Percentiles rank a stretch among this genome's conserved stretches.
Evolutionary conservation across 2,797 vertebrate genomes (phyloP).

Genomic region (Epinephelus coioides): DNA sequence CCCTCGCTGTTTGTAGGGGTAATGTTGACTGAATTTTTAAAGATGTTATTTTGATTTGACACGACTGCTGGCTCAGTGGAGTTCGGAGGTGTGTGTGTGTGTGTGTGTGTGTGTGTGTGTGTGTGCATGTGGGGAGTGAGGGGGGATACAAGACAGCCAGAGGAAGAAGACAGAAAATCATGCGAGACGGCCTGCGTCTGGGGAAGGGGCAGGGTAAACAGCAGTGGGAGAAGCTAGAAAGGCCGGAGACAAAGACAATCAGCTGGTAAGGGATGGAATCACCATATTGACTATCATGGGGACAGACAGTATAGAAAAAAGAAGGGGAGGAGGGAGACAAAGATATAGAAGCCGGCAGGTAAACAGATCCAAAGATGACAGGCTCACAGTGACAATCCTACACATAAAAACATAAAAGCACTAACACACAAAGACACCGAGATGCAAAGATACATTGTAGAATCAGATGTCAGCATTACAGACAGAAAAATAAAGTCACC

Average conservation of each 20-base stretch:
- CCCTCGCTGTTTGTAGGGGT: constrained; percentile 78
- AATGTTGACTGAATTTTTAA: constrained; percentile 86
- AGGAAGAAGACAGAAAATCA: constrained; percentile 51
- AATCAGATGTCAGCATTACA: constrained; percentile 67
- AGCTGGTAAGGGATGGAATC: constrained; percentile 59
- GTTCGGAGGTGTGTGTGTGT: constrained; percentile 19
- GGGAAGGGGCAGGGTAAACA: constrained; percentile 65
- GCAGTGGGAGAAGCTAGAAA: constrained; percentile 37
- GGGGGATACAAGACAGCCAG: constrained; percentile 36
- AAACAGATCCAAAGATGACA: constrained; percentile 60
- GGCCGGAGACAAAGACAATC: constrained; percentile 67
- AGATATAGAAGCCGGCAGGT: constrained; percentile 37
- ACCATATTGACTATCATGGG: constrained; percentile 55
- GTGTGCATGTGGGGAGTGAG: too few species aligned
- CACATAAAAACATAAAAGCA: constrained; percentile 53
- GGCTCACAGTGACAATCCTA: constrained; percentile 43
- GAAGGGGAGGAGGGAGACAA: neutral
- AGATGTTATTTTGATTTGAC: constrained; percentile 85
- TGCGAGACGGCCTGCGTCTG: constrained; percentile 43
- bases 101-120: too few species aligned
- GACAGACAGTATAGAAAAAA: constrained; percentile 47
- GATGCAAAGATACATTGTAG: constrained; percentile 54
- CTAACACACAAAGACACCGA: constrained; percentile 45
- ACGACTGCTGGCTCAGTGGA: constrained; percentile 70
- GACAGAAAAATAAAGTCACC: constrained; percentile 61